A percentile compares a stretch with the other conserved stretches of the same genome.
Evolutionary conservation across 2,113 vertebrate species (phyloP).

Genomic region (Melanerpes aurifrons): DNA sequence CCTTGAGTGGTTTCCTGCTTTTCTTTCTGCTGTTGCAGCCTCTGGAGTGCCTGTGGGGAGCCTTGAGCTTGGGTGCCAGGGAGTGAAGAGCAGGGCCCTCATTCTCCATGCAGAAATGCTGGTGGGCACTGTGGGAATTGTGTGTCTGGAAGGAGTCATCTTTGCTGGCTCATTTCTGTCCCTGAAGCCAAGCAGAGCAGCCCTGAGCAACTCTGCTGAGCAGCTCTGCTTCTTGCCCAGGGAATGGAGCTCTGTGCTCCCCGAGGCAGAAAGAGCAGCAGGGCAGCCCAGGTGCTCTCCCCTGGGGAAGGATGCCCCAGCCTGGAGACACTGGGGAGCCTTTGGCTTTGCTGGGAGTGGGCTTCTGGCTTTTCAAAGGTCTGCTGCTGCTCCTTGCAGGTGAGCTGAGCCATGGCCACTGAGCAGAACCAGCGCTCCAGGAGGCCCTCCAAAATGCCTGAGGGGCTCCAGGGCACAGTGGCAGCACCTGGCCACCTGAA

Average conservation of each 20-base stretch:
- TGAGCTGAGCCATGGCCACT: constrained; percentile 65
- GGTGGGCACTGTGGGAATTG: constrained; percentile 12
- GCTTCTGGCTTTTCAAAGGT: neutral
- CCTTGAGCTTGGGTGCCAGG: neutral
- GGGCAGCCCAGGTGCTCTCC: neutral
- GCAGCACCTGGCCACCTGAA: constrained; percentile 44
- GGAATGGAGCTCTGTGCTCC: neutral
- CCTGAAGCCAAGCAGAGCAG: constrained; percentile 3
- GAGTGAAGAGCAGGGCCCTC: neutral
- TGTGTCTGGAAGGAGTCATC: constrained; percentile 28
- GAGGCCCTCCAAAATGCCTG: constrained; percentile 21
- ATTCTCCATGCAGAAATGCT: constrained; percentile 9
- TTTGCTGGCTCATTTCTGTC: constrained; percentile 14
- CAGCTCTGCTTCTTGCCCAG: neutral
- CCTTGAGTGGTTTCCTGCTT: neutral
- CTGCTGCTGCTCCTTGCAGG: constrained; percentile 44
- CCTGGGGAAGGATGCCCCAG: neutral
- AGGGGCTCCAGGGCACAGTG: constrained; percentile 65
- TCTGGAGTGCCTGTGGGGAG: neutral
- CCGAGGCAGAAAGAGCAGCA: neutral
- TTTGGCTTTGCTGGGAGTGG: neutral
- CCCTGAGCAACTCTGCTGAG: neutral
- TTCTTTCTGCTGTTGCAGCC: neutral
- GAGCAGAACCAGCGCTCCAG: constrained; percentile 1
- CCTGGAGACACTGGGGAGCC: neutral